Percentiles rank a stretch among this genome's conserved stretches.
Conservation (phyloP, 2,888 invertebrate genomes). For the Caenorhabditis japonica region DNA sequence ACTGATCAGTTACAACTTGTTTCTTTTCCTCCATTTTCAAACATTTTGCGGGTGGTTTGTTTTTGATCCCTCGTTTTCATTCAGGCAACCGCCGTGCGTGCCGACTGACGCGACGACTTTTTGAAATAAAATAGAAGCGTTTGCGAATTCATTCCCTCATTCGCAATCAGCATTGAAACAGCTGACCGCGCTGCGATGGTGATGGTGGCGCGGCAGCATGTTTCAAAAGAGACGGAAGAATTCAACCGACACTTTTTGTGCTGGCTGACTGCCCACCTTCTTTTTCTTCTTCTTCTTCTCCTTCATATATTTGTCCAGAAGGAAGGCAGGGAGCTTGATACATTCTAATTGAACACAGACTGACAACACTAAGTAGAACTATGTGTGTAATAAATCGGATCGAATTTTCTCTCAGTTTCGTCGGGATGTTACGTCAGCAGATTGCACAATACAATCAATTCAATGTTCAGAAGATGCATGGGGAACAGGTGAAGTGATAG, state of each 20-base stretch:
- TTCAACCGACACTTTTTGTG: slow-evolving; percentile 28
- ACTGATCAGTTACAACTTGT: slow-evolving; percentile 37
- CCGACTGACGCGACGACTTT: slow-evolving; percentile 18
- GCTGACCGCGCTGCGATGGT: slow-evolving; percentile 43
- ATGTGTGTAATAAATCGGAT: slow-evolving; percentile 30
- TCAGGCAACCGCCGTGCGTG: neutral
- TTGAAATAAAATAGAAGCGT: slow-evolving; percentile 25
- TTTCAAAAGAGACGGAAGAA: slow-evolving; percentile 27
- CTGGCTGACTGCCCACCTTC: too few species aligned
- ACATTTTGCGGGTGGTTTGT: neutral
- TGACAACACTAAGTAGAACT: slow-evolving; percentile 11
- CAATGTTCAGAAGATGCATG: slow-evolving; percentile 1
- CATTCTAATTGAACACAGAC: slow-evolving; percentile 46
- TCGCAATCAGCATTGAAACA: slow-evolving; percentile 46
- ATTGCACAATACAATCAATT: slow-evolving; percentile 40
- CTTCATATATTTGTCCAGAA: too few species aligned
- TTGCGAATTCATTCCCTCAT: slow-evolving; percentile 30
- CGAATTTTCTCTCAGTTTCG: too few species aligned
- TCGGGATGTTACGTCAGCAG: too few species aligned
- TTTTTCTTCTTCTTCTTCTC: too few species aligned
- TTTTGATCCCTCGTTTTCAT: too few species aligned
- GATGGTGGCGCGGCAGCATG: slow-evolving; percentile 12
- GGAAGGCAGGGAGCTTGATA: too few species aligned
- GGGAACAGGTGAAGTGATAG: too few species aligned
- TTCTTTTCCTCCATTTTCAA: neutral